A percentile compares a stretch with the other conserved stretches of the same genome.
phyloP scores from a whole-genome alignment of 2,113 vertebrate genomes.

The Nycticryphes semicollaris region DNA sequence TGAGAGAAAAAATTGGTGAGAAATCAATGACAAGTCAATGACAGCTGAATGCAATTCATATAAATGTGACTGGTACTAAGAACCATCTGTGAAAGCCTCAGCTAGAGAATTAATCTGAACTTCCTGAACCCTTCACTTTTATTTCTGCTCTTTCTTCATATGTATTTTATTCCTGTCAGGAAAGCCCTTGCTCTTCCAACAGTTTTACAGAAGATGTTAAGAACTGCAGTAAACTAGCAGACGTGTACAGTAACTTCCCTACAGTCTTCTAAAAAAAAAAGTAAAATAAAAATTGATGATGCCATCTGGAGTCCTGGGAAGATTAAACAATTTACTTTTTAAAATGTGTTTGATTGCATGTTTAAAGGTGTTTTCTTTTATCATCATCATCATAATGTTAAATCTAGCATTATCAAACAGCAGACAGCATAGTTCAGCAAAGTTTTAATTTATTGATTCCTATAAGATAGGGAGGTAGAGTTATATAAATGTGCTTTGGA shows the following conservation, averaged over 20 bases:
- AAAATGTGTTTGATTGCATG: not conserved
- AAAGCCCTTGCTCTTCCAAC: conserved; percentile 50
- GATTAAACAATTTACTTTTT: conserved; percentile 28
- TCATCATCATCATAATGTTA: not conserved
- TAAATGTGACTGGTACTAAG: not conserved
- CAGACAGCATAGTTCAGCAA: not conserved
- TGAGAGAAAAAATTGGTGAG: conserved; percentile 31
- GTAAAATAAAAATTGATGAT: not conserved
- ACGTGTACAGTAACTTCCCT: not conserved
- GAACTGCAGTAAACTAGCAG: conserved; percentile 23
- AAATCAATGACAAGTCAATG: conserved; percentile 55
- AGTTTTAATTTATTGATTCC: not conserved
- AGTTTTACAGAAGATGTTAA: conserved; percentile 42
- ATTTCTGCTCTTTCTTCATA: conserved; percentile 40
- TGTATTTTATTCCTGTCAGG: conserved; percentile 38
- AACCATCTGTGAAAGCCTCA: conserved; percentile 22
- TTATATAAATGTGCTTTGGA: not conserved
- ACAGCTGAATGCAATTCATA: conserved; percentile 27
- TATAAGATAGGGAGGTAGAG: fast-evolving
- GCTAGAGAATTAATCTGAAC: conserved; percentile 45
- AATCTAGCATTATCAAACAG: not conserved
- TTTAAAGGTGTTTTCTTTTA: not conserved
- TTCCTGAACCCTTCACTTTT: conserved; percentile 43
- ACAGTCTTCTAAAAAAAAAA: not conserved
- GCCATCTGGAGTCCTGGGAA: conserved; percentile 55